Base-by-base conservation (phyloP, 64 coral and sea anemone species). In the Dendrophyllia cribrosa region DNA sequence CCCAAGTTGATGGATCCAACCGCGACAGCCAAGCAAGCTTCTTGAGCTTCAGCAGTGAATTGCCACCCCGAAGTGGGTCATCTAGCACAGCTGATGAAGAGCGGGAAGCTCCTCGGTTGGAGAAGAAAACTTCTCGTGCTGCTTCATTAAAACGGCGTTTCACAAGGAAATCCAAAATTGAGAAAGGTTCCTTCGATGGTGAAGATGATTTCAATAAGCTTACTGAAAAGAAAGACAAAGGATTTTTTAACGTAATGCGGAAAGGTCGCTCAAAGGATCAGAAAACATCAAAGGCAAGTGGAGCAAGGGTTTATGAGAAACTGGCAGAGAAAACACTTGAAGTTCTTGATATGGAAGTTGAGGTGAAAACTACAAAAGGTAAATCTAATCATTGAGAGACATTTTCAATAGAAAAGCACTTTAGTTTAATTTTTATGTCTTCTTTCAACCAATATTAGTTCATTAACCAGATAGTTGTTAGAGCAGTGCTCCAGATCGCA, bases 301-400 rank as follows among this genome's bases (percentile, higher is more conserved):
- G 73, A 11, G 59, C 59, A 52, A 67, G 50, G 58, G 82, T 78
- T 4, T 93, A 78, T 49, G 46, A 34, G 44, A 16, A 58, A 66
- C 73, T 93, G 43, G 71, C n/a, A 5, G 91, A 87, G 13, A 79
- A 79, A 67, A 43, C 59, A 21, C 59, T 93, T 15, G 82, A 75
- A 21, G 4, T 24, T 23, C 69, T 93, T 78, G 72, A 64, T 22
- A 87, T 86, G n/a, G 91, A 83, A 66, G 73, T 75, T 11, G 82
- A 78, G 16, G 95, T 94, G 69, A 94, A 94, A 86, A 97, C 92
- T 26, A 88, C 95, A 4, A 97, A 94, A 97, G 95, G 95, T 97
- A 56, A 56, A 56, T 56, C 12, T 5, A 56, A 56, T 56, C 53
- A 9, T 56, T 7, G 12, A 9, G 53, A 1, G 12, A 56, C 12